Evolutionary conservation across 1,140 invertebrate species (phyloP).

Genomic region (Drosophila takahashii): DNA sequence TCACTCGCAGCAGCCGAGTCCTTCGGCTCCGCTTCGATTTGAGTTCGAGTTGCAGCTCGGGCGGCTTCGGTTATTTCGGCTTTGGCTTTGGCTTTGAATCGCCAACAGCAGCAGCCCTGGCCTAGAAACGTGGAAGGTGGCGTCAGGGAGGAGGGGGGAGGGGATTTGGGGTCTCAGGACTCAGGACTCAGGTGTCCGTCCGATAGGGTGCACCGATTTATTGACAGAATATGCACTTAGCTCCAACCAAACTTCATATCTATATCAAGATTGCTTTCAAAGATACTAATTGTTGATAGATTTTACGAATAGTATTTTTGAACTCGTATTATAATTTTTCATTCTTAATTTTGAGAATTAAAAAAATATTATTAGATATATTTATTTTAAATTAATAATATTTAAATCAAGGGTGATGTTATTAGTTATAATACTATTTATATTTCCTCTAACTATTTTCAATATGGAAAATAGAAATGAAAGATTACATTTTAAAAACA

Average conservation of each 20-base stretch:
- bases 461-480: too few species aligned
- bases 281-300: neutral
- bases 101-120: slow-evolving; percentile 61
- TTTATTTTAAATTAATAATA: too few species aligned
- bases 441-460: too few species aligned
- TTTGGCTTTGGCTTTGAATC: slow-evolving; percentile 58
- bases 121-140: slow-evolving; percentile 64
- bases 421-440: too few species aligned
- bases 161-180: neutral
- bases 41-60: slow-evolving; percentile 61
- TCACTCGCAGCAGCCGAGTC: slow-evolving; percentile 40
- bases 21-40: slow-evolving; percentile 54
- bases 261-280: neutral
- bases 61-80: slow-evolving; percentile 57
- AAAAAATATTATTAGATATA: too few species aligned
- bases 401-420: too few species aligned
- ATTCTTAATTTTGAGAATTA: too few species aligned
- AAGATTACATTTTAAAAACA: too few species aligned
- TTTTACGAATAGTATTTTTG: too few species aligned
- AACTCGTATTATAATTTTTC: too few species aligned
- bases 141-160: neutral
- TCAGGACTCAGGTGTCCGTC: slow-evolving; percentile 30
- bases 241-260: neutral
- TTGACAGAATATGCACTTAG: neutral
- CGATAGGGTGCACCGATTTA: slow-evolving; percentile 3